Conservation (phyloP, 2,797 vertebrate genomes). For the Coranthus polyacanthus region DNA sequence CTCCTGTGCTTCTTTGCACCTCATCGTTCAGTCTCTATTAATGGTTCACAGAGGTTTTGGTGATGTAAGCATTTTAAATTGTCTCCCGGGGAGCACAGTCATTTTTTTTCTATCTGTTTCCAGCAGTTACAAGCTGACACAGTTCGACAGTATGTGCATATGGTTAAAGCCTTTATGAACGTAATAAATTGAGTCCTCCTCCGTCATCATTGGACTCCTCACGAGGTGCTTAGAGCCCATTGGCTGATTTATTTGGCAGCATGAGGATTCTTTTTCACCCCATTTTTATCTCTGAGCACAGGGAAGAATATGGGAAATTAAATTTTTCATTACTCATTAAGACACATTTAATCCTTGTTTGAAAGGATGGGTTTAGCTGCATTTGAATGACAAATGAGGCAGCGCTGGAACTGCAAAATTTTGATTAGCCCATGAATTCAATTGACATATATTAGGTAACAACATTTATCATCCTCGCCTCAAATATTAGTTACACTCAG, state of each 20-base stretch:
- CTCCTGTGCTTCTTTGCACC: conserved; percentile 33
- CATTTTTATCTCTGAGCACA: no score
- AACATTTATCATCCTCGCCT: conserved; percentile 31
- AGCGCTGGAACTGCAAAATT: conserved; percentile 60
- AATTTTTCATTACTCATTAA: no score
- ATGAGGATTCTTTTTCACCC: no score
- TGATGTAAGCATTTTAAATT: conserved; percentile 58
- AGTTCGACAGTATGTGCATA: conserved; percentile 22
- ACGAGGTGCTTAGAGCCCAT: conserved; percentile 38
- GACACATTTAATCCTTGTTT: conserved; percentile 56
- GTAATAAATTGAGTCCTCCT: conserved; percentile 34
- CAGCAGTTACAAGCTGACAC: conserved; percentile 19
- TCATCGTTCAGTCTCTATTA: conserved; percentile 40
- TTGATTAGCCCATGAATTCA: conserved; percentile 56
- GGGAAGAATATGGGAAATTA: no score
- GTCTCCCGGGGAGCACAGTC: conserved; percentile 22
- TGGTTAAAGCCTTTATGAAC: conserved; percentile 23
- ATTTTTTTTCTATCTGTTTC: conserved; percentile 27
- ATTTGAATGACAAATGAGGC: no score
- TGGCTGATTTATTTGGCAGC: no score
- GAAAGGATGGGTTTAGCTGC: conserved; percentile 50
- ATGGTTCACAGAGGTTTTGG: conserved; percentile 38
- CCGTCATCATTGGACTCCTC: conserved; percentile 32
- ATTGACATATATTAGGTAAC: conserved; percentile 47
- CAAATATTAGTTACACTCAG: conserved; percentile 35